Base-by-base conservation (phyloP, 2,797 vertebrate genomes). In the Chloroceryle inda region DNA sequence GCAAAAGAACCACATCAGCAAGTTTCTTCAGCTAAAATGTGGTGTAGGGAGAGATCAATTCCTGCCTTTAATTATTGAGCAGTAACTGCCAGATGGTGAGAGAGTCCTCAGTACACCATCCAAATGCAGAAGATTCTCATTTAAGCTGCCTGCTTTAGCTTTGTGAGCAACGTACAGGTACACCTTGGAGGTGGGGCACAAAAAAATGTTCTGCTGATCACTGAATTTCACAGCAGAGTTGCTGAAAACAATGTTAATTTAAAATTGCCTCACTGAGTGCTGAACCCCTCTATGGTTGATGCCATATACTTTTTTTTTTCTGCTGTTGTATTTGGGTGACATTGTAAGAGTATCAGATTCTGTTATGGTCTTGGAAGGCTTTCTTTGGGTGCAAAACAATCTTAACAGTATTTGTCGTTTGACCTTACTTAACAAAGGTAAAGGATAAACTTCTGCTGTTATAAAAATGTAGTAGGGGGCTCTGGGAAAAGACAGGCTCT, bases 11-110 rank as follows among this genome's bases (percentile, higher is more conserved):
- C 47, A 22, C 55, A 37, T 88, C 88, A 92, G 33, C 42, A 55
- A 37, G 33, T 92, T 94, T 63, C n/a, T 62, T 62, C 23, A 76
- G 59, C 62, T 62, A 27, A 74, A 37, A 67, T 40, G 23, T 29
- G 29, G 10, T 53, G 18, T 9, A 50, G 20, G 69, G 27, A 35
- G 42, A 91, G 64, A 76, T 92, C 37, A 85, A 47, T 96, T 89
- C 55, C n/a, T 76, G n/a, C 22, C 40, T 86, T 81, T 61, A 78
- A 64, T 95, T 95, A 92, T n/a, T 86, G n/a, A 88, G 44, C 16
- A 73, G 35, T 69, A 67, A 67, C 19, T 92, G 42, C 33, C 33
- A 55, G 72, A 40, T 3, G 31, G 38, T 84, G 21, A 40, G 47
- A 67, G 82, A 79, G 44, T 45, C 40, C 33, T 78, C 24, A 16